Percentiles rank a stretch among this genome's conserved stretches.
Conservation (phyloP, 1,140 invertebrate genomes). For the Drepana arcuata region DNA sequence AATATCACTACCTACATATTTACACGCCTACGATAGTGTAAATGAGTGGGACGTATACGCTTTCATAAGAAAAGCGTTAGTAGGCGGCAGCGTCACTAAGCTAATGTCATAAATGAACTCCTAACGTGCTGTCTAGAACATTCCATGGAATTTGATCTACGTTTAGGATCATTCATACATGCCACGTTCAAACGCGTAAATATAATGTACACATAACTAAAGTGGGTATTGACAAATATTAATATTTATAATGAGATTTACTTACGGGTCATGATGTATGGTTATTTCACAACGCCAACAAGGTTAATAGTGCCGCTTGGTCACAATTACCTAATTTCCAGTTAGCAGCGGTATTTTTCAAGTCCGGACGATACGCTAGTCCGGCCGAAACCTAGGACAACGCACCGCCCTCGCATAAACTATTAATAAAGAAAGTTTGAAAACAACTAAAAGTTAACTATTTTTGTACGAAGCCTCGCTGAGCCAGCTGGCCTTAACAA, state of each 20-base stretch:
- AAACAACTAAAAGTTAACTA: constrained; percentile 51
- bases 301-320: constrained; percentile 24
- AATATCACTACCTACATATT: no score
- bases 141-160: constrained; percentile 27
- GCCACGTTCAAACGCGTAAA: no score
- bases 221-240: constrained; percentile 7
- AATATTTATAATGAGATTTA: constrained; percentile 19
- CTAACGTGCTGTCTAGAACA: constrained; percentile 45
- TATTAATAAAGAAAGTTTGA: constrained; percentile 49
- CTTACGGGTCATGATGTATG: constrained; percentile 57
- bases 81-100: no score
- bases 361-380: constrained; percentile 66
- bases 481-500: constrained; percentile 37
- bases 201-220: no score
- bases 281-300: constrained; percentile 15
- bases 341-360: constrained; percentile 16
- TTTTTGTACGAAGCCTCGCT: constrained; percentile 9
- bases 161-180: no score
- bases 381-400: constrained; percentile 68
- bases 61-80: no score
- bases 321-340: constrained; percentile 13
- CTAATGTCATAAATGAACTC: no score
- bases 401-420: constrained; percentile 58
- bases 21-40: no score
- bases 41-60: no score